phyloP scores from a whole-genome alignment of 2,797 vertebrate genomes.

The Oryzias dopingdopingensis region DNA sequence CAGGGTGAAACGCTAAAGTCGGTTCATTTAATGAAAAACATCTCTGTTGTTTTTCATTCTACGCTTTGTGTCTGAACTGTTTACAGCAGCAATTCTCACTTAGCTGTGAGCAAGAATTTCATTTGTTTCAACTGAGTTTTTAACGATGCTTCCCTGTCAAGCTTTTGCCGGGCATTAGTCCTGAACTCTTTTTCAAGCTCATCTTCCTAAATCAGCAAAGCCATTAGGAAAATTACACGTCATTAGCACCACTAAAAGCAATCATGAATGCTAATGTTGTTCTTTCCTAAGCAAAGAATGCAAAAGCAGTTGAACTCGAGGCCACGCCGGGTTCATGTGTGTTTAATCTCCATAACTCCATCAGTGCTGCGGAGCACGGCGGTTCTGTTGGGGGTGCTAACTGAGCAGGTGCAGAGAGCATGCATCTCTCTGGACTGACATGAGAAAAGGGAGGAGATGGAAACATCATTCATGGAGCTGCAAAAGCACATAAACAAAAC shows the following conservation, averaged over 20 bases:
- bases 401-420: slow-evolving; percentile 56
- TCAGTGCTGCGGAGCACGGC: slow-evolving; percentile 39
- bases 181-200: slow-evolving; percentile 45
- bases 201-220: slow-evolving; percentile 58
- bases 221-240: slow-evolving; percentile 57
- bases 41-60: slow-evolving; percentile 31
- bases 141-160: slow-evolving; percentile 43
- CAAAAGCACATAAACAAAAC: slow-evolving; percentile 31
- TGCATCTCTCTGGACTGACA: slow-evolving; percentile 53
- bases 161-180: slow-evolving; percentile 52
- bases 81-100: slow-evolving; percentile 29
- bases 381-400: slow-evolving; percentile 53
- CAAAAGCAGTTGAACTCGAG: slow-evolving; percentile 53
- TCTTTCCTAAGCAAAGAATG: slow-evolving; percentile 34
- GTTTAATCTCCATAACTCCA: slow-evolving; percentile 42
- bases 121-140: slow-evolving; percentile 42
- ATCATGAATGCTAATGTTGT: slow-evolving; percentile 52
- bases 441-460: slow-evolving; percentile 51
- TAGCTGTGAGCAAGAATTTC: slow-evolving; percentile 38
- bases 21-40: slow-evolving; percentile 18
- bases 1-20: background rate
- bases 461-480: slow-evolving; percentile 65
- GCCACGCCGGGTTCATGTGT: slow-evolving; percentile 9
- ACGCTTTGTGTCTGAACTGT: slow-evolving; percentile 30
- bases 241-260: slow-evolving; percentile 54